phyloP scores from a whole-genome alignment of 2,113 vertebrate genomes.

The Alethe castanea region DNA sequence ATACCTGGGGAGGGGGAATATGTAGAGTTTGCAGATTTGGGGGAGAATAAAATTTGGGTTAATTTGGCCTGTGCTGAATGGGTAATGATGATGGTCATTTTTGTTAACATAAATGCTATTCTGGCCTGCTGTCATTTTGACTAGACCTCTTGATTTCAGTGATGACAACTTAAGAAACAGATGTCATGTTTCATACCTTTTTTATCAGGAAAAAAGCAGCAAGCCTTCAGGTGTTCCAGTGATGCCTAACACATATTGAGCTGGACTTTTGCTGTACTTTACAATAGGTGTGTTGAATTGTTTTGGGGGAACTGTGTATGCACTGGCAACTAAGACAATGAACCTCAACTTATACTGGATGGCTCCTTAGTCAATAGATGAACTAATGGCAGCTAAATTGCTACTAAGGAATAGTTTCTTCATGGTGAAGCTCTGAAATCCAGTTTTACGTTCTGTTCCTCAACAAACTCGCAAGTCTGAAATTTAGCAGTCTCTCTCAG shows the following conservation, averaged over 20 bases:
- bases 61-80: constrained; percentile 44
- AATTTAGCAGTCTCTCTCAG: constrained; percentile 49
- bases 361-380: constrained; percentile 60
- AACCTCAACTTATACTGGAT: constrained; percentile 74
- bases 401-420: constrained; percentile 61
- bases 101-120: constrained; percentile 53
- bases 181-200: constrained; percentile 80
- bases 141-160: constrained; percentile 72
- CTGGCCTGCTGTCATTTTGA: constrained; percentile 70
- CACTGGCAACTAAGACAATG: constrained; percentile 76
- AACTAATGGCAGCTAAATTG: constrained; percentile 78
- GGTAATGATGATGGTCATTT: constrained; percentile 26
- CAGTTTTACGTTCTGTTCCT: constrained; percentile 38
- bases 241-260: constrained; percentile 79
- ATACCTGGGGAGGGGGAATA: constrained; percentile 31
- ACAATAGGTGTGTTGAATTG: constrained; percentile 75
- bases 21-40: constrained; percentile 24
- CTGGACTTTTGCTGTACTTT: constrained; percentile 79
- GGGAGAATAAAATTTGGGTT: constrained; percentile 47
- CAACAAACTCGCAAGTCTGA: constrained; percentile 31
- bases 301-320: constrained; percentile 72
- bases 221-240: constrained; percentile 83
- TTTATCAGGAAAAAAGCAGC: constrained; percentile 83
- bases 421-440: constrained; percentile 62
- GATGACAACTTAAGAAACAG: constrained; percentile 68